Percentiles rank a stretch among this genome's conserved stretches.
These are phyloP conservation scores for Brachynemurus nebulosus DNA, from an alignment of 2,888 invertebrate species.

Conservation along the genomic window DNA sequence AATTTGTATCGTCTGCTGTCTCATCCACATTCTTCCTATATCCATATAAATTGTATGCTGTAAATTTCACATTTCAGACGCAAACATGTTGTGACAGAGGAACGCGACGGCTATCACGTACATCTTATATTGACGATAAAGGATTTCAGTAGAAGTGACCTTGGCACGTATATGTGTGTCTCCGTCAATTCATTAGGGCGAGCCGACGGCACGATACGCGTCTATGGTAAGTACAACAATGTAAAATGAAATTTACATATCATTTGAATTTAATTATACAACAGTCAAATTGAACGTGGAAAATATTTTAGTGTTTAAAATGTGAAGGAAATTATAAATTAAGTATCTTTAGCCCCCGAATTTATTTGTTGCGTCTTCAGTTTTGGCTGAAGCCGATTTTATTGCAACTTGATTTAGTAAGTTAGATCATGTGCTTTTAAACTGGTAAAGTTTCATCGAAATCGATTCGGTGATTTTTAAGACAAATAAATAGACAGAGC, in stretches of 20 bases:
- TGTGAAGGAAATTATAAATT: too few relatives aligned
- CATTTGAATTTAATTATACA: background rate
- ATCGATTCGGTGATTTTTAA: too few relatives aligned
- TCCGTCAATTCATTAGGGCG: constrained; percentile 57
- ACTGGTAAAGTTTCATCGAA: too few relatives aligned
- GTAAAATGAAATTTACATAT: background rate
- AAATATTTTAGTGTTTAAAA: too few relatives aligned
- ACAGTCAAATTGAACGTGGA: too few relatives aligned
- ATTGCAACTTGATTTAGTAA: too few relatives aligned
- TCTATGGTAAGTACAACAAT: constrained; percentile 44
- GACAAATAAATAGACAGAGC: too few relatives aligned
- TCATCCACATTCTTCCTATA: too few relatives aligned
- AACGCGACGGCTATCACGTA: constrained; percentile 45
- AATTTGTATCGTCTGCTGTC: too few relatives aligned
- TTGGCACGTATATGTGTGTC: constrained; percentile 55
- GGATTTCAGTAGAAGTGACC: constrained; percentile 43
- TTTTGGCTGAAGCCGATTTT: background rate
- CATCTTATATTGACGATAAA: constrained; percentile 46
- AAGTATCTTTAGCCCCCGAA: too few relatives aligned
- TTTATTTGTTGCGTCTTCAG: background rate
- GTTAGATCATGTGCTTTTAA: too few relatives aligned
- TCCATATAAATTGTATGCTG: background rate
- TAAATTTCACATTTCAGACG: constrained; percentile 33
- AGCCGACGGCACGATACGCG: constrained; percentile 49
- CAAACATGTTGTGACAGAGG: constrained; percentile 49